These are phyloP conservation scores for Cygnus atratus DNA, from an alignment of 2,113 vertebrate genomes.

Conservation along the genomic window DNA sequence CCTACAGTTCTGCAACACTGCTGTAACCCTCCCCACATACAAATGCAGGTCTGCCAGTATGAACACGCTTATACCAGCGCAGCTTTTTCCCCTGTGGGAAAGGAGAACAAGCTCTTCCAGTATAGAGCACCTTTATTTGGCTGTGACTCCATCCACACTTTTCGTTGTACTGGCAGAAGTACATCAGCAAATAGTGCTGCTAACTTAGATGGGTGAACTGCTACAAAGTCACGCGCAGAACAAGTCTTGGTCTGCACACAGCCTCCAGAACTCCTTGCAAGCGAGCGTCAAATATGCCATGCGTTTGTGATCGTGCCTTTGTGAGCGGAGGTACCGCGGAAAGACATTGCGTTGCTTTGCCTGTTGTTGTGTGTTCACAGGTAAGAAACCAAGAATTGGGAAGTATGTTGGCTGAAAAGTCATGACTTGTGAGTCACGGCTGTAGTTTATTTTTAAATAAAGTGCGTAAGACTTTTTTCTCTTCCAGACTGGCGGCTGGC, in stretches of 20 bases:
- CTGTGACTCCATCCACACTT: not conserved
- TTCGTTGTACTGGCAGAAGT: not conserved
- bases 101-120: slow-evolving; percentile 50
- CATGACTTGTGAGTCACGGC: not conserved
- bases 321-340: not conserved
- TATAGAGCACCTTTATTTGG: not conserved
- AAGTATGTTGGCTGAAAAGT: not conserved
- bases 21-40: not conserved
- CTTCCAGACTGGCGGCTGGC: not conserved
- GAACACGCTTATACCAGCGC: slow-evolving; percentile 7
- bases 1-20: not conserved
- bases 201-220: not conserved
- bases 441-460: slow-evolving; percentile 31
- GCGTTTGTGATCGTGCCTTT: not conserved
- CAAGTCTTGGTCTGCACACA: not conserved
- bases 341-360: not conserved
- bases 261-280: not conserved
- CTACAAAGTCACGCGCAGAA: not conserved
- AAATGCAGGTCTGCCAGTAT: not conserved
- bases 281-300: not conserved
- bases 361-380: not conserved
- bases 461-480: not conserved
- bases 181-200: not conserved
- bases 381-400: not conserved
- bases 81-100: slow-evolving; percentile 10